Conservation (phyloP, 1,140 invertebrate genomes). For the Drosophila yakuba region DNA sequence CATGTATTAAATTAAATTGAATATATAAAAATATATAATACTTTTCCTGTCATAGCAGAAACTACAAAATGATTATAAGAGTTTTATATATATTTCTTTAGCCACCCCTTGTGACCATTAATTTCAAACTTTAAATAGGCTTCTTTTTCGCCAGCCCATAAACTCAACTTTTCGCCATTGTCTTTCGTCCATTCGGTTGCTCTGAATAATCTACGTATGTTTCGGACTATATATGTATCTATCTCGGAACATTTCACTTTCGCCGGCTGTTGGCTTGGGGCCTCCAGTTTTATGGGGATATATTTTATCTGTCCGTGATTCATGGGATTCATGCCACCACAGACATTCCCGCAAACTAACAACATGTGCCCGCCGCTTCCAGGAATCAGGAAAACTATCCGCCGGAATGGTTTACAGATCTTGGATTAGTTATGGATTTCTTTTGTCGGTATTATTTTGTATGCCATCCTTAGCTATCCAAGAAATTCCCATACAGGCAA, state of each 20-base stretch:
- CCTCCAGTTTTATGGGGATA: conserved; percentile 15
- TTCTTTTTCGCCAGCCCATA: conserved; percentile 2
- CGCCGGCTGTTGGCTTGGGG: not conserved
- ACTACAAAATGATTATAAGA: no score
- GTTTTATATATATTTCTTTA: not conserved
- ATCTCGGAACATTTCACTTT: conserved; percentile 8
- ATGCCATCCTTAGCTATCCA: not conserved
- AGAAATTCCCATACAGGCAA: not conserved
- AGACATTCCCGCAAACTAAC: conserved; percentile 19
- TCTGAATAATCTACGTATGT: not conserved
- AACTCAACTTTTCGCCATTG: conserved; percentile 1
- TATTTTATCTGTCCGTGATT: conserved; percentile 24
- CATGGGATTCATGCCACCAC: conserved; percentile 11
- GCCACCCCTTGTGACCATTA: not conserved
- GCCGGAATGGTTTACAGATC: not conserved
- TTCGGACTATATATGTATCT: not conserved
- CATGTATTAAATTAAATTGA: not conserved
- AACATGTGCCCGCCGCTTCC: conserved; percentile 23
- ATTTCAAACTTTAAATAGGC: not conserved
- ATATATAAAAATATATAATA: not conserved
- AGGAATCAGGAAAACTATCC: conserved; percentile 10
- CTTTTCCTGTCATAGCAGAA: no score
- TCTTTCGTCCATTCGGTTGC: not conserved
- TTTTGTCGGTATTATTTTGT: not conserved
- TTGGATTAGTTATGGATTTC: not conserved